Base-by-base conservation (phyloP, 2,113 vertebrate species). In the Dunckerocampus dactyliophorus region DNA sequence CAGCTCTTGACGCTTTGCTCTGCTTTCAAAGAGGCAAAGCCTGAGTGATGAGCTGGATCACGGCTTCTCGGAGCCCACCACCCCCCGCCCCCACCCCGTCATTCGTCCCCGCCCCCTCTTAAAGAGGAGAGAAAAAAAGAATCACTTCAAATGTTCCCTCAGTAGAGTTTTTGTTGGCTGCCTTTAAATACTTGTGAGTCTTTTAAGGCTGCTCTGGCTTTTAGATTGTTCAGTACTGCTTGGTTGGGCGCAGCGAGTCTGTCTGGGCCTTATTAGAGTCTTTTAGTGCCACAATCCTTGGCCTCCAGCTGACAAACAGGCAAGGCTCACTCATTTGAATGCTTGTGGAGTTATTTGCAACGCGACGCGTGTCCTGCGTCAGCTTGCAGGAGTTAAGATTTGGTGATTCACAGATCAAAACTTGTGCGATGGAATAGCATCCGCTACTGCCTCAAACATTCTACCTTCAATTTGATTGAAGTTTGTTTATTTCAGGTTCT, bases 181-280 rank as follows among this genome's bases (percentile, higher is more conserved):
- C 16, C 59, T 52, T 55, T 15, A 13, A 63, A 52, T 51, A 62
- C n/a, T 39, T 42, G 17, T 34, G 50, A 54, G 55, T 55, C n/a
- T 22, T 53, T 31, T 19, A 47, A 37, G 37, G 61, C 65, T 73
- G 48, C 77, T 19, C 17, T 19, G 46, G 12, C n/a, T 78, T 62
- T 75, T 57, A 62, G 39, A 67, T 67, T 60, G 47, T 73, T 57
- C 3, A 2, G 47, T 62, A 50, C 37, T 0, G 52, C 62, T 81
- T n/a, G 2, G 22, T 74, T 59, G 68, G 67, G 28, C 68, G 50
- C 76, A 62, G 65, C 7, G 22, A 42, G 53, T 46, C 71, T 79
- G 79, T 78, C 73, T 76, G 71, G 59, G 50, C 77, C 79, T 86
- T 76, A 79, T 83, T 84, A 82, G 71, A 75, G 58, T 63, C 71